These are phyloP conservation scores for Zaprionus bogoriensis DNA, from an alignment of 2,888 invertebrate genomes.

Conservation along the genomic window DNA sequence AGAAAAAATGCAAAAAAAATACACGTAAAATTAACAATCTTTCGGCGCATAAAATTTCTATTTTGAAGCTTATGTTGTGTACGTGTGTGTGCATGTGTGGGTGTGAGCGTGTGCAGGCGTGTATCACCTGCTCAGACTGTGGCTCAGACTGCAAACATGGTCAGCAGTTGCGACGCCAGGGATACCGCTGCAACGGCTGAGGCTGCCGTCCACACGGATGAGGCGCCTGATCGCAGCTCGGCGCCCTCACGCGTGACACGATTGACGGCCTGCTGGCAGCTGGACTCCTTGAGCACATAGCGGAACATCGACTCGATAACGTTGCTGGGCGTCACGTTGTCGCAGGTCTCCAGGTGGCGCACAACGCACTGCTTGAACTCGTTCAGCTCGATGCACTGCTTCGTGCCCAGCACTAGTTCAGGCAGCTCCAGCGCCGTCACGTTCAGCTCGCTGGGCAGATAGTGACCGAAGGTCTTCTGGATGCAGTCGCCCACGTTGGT, in stretches of 20 bases:
- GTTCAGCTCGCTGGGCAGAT: slow-evolving; percentile 81
- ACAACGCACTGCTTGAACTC: slow-evolving; percentile 76
- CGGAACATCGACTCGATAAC: slow-evolving; percentile 90
- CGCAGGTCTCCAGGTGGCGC: slow-evolving; percentile 85
- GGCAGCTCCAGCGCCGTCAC: slow-evolving; percentile 81
- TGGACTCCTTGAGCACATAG: slow-evolving; percentile 87
- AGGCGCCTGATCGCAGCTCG: neutral
- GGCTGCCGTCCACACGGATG: neutral
- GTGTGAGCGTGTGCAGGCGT: neutral
- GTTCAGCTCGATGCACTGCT: slow-evolving; percentile 77
- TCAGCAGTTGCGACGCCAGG: neutral
- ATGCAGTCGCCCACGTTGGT: slow-evolving; percentile 86
- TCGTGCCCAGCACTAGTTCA: slow-evolving; percentile 85
- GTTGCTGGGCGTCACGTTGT: slow-evolving; percentile 90
- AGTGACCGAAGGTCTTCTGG: slow-evolving; percentile 85
- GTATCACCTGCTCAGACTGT: neutral
- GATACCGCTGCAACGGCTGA: neutral
- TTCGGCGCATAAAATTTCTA: neutral
- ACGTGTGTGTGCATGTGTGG: neutral
- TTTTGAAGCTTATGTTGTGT: neutral
- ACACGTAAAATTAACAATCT: neutral
- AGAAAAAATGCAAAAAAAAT: slow-evolving; percentile 2
- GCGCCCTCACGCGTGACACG: slow-evolving; percentile 24
- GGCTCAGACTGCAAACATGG: neutral
- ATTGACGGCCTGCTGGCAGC: slow-evolving; percentile 83